These are phyloP conservation scores for Drosophila leonis DNA, from an alignment of 2,888 invertebrate species.

Conservation along the genomic window DNA sequence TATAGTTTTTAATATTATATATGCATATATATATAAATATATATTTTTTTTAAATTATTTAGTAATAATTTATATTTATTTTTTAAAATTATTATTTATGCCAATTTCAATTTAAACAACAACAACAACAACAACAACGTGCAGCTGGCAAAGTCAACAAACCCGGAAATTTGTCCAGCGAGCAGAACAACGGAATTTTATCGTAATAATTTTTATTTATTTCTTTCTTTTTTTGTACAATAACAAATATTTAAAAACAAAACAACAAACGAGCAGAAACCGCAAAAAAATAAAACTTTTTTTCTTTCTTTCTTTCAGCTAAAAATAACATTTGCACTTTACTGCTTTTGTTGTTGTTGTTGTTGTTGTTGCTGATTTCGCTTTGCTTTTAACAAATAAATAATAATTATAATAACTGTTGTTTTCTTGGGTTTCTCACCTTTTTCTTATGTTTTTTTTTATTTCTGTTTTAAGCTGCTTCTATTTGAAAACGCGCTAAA, in stretches of 20 bases:
- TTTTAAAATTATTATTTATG: slow-evolving; percentile 47
- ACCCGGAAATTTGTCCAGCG: slow-evolving; percentile 75
- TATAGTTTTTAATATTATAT: neutral
- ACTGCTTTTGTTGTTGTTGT: slow-evolving; percentile 37
- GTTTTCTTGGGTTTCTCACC: slow-evolving; percentile 59
- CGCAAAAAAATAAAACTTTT: slow-evolving; percentile 47
- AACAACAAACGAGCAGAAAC: slow-evolving; percentile 38
- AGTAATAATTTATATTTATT: neutral
- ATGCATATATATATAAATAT: slow-evolving; percentile 2
- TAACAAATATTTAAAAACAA: slow-evolving; percentile 35
- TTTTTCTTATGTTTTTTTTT: slow-evolving; percentile 57
- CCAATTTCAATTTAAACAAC: slow-evolving; percentile 52
- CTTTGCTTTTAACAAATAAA: slow-evolving; percentile 56
- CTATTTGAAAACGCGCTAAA: slow-evolving; percentile 19
- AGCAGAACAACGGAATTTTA: slow-evolving; percentile 70
- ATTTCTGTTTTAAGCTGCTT: slow-evolving; percentile 20
- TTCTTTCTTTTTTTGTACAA: slow-evolving; percentile 13
- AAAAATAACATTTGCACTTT: slow-evolving; percentile 62
- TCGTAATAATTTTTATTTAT: slow-evolving; percentile 56
- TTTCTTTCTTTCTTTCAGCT: slow-evolving; percentile 34
- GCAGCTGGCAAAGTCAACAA: slow-evolving; percentile 74
- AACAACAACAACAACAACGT: slow-evolving; percentile 24
- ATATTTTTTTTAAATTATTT: too few species aligned
- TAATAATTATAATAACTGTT: slow-evolving; percentile 33
- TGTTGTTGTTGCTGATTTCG: slow-evolving; percentile 30